These are phyloP conservation scores for Zonitis immaculata DNA, from an alignment of 2,888 invertebrate genomes.

Conservation along the genomic window DNA sequence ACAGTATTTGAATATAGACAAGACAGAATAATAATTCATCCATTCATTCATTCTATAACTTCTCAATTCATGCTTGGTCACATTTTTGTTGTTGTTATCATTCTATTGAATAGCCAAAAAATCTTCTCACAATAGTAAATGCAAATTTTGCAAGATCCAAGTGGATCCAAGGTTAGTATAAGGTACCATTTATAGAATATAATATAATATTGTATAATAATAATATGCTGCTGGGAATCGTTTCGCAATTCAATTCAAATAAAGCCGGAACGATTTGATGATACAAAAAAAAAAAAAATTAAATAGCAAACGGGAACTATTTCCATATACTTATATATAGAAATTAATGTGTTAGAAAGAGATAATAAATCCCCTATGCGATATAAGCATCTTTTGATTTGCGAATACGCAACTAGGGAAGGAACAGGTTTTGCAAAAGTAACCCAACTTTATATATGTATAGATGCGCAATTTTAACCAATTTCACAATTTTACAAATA, in stretches of 20 bases:
- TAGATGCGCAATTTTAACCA: too few relatives aligned
- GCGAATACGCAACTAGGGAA: slow-evolving; percentile 23
- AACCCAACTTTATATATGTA: slow-evolving; percentile 3
- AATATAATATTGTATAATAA: too few relatives aligned
- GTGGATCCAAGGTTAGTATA: neutral
- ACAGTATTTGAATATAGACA: too few relatives aligned
- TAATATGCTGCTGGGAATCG: neutral
- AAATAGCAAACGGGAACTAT: too few relatives aligned
- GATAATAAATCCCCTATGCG: too few relatives aligned
- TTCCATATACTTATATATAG: too few relatives aligned
- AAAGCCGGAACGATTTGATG: too few relatives aligned
- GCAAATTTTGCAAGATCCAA: neutral
- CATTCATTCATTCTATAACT: neutral
- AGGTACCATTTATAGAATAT: too few relatives aligned
- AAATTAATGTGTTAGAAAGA: too few relatives aligned
- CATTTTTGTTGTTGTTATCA: slow-evolving; percentile 1
- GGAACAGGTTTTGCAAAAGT: slow-evolving; percentile 29
- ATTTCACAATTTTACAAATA: too few relatives aligned
- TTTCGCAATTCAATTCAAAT: too few relatives aligned
- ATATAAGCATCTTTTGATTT: slow-evolving; percentile 27
- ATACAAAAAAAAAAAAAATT: too few relatives aligned
- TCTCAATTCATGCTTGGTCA: slow-evolving; percentile 4
- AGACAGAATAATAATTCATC: neutral
- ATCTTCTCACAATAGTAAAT: neutral
- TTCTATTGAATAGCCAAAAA: neutral